A percentile compares a stretch with the other conserved stretches of the same genome.
Evolutionary conservation across 1,140 invertebrate genomes (phyloP).

Genomic region (Forficula auricularia): DNA sequence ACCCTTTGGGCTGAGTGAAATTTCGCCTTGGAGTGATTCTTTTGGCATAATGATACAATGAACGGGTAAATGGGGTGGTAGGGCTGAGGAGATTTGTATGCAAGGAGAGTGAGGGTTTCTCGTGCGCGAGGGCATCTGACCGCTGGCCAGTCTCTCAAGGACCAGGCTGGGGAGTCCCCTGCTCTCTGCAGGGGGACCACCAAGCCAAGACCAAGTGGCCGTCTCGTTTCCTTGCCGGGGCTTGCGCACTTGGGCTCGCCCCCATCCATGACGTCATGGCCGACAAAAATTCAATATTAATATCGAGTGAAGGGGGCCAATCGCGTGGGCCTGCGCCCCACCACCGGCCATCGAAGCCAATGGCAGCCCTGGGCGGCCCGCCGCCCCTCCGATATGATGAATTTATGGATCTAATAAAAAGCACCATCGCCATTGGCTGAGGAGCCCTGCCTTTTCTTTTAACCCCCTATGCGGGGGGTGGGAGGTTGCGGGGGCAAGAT

Average conservation of each 20-base stretch:
- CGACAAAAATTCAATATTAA: conserved; percentile 28
- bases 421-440: conserved; percentile 17
- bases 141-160: too few species aligned
- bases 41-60: too few species aligned
- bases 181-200: too few species aligned
- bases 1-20: too few species aligned
- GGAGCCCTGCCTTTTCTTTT: conserved; percentile 18
- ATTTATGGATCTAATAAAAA: conserved; percentile 38
- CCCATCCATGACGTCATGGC: conserved; percentile 7
- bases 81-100: too few species aligned
- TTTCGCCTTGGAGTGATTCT: too few species aligned
- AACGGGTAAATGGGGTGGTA: too few species aligned
- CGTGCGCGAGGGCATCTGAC: too few species aligned
- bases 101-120: too few species aligned
- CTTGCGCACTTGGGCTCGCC: not conserved
- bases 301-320: conserved; percentile 25
- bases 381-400: conserved; percentile 28
- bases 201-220: too few species aligned
- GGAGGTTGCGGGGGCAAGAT: too few species aligned
- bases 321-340: conserved; percentile 8
- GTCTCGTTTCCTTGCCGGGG: not conserved
- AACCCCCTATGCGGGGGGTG: conserved; percentile 8
- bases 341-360: not conserved
- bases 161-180: too few species aligned
- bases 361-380: not conserved